Evolutionary conservation across 2,888 invertebrate genomes (phyloP), one percentile per base, ranked within the genome.

Genomic region (Lacanobia oleracea): DNA sequence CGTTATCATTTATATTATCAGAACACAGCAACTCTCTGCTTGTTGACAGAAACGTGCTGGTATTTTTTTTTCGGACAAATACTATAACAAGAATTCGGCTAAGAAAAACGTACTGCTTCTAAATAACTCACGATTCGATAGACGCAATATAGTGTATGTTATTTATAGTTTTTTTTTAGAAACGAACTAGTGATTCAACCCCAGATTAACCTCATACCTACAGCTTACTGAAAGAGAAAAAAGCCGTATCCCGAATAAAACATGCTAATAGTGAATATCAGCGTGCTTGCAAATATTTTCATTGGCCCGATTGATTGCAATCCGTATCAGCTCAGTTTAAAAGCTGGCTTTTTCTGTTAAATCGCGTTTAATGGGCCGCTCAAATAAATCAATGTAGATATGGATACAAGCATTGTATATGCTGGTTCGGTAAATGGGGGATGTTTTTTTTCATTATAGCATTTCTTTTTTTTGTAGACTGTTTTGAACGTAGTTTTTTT

Each of bases 321-420:
- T 86, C 76, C 80, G 82, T 81, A 74, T 82, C 74, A 77, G 82
- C 75, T 76, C 79, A 78, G 81, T 75, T 82, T 87, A 82, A 80
- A 85, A 85, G 79, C 83, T 66, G 76, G 81, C 79, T 71, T 86
- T 87, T 84, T 81, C 83, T 75, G 87, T 87, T 88, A 86, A 87
- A 87, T 86, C 86, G 86, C 63, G 77, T 84, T 87, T 86, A 86
- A 87, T 87, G 82, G 87, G 80, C 79, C 87, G 72, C 37, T 82
- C 70, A 81, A 82, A 86, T 87, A 87, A 86, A 85, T 83, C 83
- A 84, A 79, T 80, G 77, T 33, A 56, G 59, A 75, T 75, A 83
- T 80, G 57, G 43, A 60, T 69, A 60, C 63, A 16, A 5, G 10
- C 21, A 27, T n/a, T 64, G 57, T 68, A 33, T 67, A 53, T 48